These are phyloP conservation scores for Cantharis nigra DNA, from an alignment of 2,888 invertebrate genomes.

Conservation along the genomic window DNA sequence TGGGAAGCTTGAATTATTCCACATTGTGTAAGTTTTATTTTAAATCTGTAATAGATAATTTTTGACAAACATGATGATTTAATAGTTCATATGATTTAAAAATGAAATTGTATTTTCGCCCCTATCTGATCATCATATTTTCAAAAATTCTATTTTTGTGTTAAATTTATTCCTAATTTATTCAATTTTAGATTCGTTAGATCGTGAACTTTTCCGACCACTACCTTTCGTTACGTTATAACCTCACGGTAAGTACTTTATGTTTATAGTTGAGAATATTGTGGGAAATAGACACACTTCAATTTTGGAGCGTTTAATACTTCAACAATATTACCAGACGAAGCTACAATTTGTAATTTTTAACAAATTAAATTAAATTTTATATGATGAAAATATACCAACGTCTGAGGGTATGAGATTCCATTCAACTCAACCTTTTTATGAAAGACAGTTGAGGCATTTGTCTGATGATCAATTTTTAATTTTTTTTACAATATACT, in stretches of 20 bases:
- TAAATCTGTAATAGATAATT: not conserved
- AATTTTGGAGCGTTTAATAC: too few species aligned
- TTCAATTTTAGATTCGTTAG: not conserved
- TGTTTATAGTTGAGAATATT: too few species aligned
- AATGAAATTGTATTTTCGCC: not conserved
- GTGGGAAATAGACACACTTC: too few species aligned
- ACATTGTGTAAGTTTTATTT: not conserved
- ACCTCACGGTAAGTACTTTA: too few species aligned
- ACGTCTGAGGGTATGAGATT: not conserved
- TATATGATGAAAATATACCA: not conserved
- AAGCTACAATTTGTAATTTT: not conserved
- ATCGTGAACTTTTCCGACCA: too few species aligned
- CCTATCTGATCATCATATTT: not conserved
- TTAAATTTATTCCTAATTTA: not conserved
- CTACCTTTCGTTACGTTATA: too few species aligned
- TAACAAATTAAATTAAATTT: too few species aligned
- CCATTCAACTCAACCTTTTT: not conserved
- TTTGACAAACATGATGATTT: not conserved
- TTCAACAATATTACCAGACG: not conserved
- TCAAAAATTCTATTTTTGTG: too few species aligned
- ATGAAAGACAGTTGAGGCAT: not conserved
- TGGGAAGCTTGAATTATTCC: too few species aligned
- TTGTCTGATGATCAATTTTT: not conserved
- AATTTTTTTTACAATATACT: not conserved
- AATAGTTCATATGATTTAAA: not conserved